A percentile compares a stretch with the other conserved stretches of the same genome.
These are phyloP conservation scores for Tupiocoris notatus DNA, from an alignment of 2,888 invertebrate genomes.

Conservation along the genomic window DNA sequence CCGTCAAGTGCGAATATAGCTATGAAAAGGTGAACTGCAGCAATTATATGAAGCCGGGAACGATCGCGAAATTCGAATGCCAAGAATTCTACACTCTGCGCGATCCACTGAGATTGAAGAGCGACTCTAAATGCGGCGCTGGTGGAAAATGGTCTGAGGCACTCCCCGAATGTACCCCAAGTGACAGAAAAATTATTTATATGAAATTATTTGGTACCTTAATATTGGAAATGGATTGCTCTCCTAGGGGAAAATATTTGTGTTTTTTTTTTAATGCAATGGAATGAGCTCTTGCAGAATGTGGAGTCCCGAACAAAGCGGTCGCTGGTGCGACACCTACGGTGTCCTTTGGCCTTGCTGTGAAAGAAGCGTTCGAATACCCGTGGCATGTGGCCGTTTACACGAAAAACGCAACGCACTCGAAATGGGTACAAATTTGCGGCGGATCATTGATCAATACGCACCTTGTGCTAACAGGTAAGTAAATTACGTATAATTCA, in stretches of 20 bases:
- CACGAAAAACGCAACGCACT: not conserved
- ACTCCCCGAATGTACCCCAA: slow-evolving; percentile 11
- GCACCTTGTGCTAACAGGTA: slow-evolving; percentile 21
- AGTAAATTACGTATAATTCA: no score
- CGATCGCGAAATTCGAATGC: slow-evolving; percentile 9
- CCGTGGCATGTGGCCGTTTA: slow-evolving; percentile 34
- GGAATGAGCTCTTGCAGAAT: not conserved
- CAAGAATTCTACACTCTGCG: not conserved
- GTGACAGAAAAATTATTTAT: not conserved
- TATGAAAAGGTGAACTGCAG: not conserved
- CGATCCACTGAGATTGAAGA: not conserved
- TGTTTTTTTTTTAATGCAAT: not conserved
- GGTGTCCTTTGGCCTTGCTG: not conserved
- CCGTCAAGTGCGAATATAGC: slow-evolving; percentile 16
- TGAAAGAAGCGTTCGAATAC: slow-evolving; percentile 16
- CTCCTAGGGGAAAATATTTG: not conserved
- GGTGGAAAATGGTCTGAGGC: slow-evolving; percentile 1
- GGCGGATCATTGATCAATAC: slow-evolving; percentile 20
- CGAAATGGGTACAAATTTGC: slow-evolving; percentile 1
- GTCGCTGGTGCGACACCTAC: not conserved
- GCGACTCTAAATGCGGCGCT: not conserved
- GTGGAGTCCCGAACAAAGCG: slow-evolving; percentile 10
- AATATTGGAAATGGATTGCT: not conserved
- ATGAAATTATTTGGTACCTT: not conserved
- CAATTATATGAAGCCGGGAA: slow-evolving; percentile 5